Percentiles rank a stretch among this genome's conserved stretches.
These are phyloP conservation scores for Sebastes iracundus DNA, from an alignment of 2,797 vertebrate genomes.

Conservation along the genomic window DNA sequence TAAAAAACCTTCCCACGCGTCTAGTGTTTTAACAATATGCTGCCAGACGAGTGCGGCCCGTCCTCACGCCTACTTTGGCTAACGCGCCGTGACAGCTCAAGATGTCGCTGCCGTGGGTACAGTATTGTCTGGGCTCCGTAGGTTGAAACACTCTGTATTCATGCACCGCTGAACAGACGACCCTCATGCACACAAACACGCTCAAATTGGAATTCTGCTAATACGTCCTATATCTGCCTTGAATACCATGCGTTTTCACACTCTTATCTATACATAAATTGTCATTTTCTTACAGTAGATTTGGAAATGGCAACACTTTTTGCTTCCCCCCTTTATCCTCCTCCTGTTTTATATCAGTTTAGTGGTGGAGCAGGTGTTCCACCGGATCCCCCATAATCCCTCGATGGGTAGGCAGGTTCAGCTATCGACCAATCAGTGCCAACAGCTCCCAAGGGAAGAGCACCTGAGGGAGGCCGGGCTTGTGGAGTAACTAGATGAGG, in stretches of 20 bases:
- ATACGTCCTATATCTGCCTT: not conserved
- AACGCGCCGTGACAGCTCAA: constrained; percentile 76
- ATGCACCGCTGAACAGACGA: constrained; percentile 56
- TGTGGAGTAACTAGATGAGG: constrained; percentile 61
- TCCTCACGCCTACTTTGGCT: constrained; percentile 64
- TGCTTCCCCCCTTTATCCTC: not conserved
- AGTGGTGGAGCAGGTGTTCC: constrained; percentile 75
- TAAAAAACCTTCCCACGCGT: not conserved
- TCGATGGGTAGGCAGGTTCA: constrained; percentile 55
- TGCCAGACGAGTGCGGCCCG: constrained; percentile 33
- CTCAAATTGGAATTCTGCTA: constrained; percentile 17
- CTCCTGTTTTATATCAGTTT: constrained; percentile 31
- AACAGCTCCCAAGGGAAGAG: constrained; percentile 64
- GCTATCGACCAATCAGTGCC: constrained; percentile 62
- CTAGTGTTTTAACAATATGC: constrained; percentile 28
- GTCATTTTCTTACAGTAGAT: not conserved
- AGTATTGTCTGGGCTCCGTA: constrained; percentile 65
- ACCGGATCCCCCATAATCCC: constrained; percentile 66
- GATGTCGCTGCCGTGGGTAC: constrained; percentile 63
- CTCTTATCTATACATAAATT: not conserved
- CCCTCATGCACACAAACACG: constrained; percentile 15
- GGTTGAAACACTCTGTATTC: constrained; percentile 47
- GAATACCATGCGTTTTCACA: not conserved
- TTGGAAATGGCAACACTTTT: not conserved
- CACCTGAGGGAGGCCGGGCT: constrained; percentile 69